Evolutionary conservation across 2,888 invertebrate genomes (phyloP), one percentile per base, ranked within the genome.

Genomic region (Drosophila suboccidentalis): DNA sequence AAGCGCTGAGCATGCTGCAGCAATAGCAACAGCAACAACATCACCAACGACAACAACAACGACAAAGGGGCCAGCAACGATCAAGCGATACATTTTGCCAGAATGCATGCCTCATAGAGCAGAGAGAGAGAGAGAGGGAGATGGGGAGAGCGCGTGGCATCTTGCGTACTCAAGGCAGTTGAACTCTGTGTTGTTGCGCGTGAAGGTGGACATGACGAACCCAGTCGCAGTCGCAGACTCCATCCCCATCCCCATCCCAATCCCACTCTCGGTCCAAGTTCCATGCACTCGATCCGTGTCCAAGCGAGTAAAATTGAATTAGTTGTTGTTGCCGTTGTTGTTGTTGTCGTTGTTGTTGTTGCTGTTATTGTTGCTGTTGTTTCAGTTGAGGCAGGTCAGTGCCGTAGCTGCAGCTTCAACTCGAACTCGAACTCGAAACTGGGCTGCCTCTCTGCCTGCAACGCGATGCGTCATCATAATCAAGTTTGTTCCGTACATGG

Each of bases 391-490:
- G 84, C 84, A 87, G 84, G 82, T 69, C 84, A 81, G 76, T 80
- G 73, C 70, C 63, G 29, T 39, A 46, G 54, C 55, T 65, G 22
- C 46, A 51, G 58, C 72, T 55, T 5, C 44, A 44, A n/a, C 71
- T 54, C 2, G 9, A 46, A n/a, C 71, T 54, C 2, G 9, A 46
- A 17, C 47, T 61, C 34, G 49, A 59, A 67, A 70, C 75, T 70
- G 64, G 57, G 61, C 61, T 74, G 69, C 50, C 57, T 75, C 50
- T 70, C 65, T 26, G 26, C 26, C 62, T 70, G 71, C 76, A 68
- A 44, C 64, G 64, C 65, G 71, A 85, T 87, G 85, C 87, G 85
- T 85, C 85, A 87, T 87, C 85, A 80, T 85, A 82, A 87, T 85
- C 85, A 78, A 71, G 85, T 85, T 87, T 58, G 76, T 70, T 76